Percentiles rank a stretch among this genome's conserved stretches.
phyloP scores from a whole-genome alignment of 2,113 vertebrate genomes.

The Phylloscopus trochiloides region DNA sequence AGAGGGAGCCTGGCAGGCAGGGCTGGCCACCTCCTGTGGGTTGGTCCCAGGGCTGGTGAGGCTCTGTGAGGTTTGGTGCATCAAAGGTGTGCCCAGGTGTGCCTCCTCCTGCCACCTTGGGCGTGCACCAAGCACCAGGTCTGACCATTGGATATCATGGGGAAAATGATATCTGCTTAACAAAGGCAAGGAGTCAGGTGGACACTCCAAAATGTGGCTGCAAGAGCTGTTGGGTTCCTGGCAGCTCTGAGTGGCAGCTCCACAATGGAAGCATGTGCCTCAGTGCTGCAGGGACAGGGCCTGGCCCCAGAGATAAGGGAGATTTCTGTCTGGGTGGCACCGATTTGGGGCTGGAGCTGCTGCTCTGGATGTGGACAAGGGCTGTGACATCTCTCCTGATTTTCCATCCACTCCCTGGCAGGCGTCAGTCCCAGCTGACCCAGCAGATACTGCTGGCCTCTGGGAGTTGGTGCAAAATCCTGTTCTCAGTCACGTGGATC shows the following conservation, averaged over 20 bases:
- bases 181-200: not conserved
- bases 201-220: not conserved
- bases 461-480: not conserved
- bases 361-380: not conserved
- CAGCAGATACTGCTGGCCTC: not conserved
- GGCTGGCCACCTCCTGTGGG: not conserved
- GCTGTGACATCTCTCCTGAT: not conserved
- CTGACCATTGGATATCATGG: rapidly evolving
- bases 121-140: rapidly evolving
- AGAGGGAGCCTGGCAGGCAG: not conserved
- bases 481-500: rapidly evolving
- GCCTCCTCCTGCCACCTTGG: not conserved
- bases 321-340: not conserved
- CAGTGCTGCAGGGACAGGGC: not conserved
- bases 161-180: not conserved
- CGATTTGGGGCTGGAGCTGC: not conserved
- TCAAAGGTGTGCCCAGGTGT: not conserved
- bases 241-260: not conserved
- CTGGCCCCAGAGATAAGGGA: not conserved
- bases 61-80: not conserved
- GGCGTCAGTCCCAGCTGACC: not conserved
- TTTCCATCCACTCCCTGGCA: not conserved
- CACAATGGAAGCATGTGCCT: not conserved
- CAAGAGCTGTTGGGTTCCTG: not conserved
- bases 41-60: not conserved